Evolutionary conservation across 2,113 vertebrate genomes (phyloP).

Genomic region (Tupaia chinensis): DNA sequence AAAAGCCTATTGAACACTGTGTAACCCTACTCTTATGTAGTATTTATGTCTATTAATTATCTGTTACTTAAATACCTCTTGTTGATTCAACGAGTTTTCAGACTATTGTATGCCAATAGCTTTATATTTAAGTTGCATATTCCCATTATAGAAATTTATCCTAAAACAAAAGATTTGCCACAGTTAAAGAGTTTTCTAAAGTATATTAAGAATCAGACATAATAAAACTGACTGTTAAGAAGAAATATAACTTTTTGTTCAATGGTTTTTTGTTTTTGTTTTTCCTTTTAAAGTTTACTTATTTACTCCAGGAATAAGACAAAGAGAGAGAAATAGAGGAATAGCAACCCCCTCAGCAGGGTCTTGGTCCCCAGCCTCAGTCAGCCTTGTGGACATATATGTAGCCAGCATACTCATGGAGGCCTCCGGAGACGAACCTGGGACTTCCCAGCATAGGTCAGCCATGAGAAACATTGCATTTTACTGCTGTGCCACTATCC

Average conservation of each 20-base stretch:
- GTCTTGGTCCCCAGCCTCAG: too few species aligned
- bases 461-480: too few species aligned
- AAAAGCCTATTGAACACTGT: not conserved
- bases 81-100: not conserved
- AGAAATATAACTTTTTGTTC: conserved; percentile 28
- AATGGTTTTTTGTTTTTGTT: not conserved
- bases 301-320: too few species aligned
- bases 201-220: not conserved
- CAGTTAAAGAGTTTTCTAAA: not conserved
- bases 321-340: too few species aligned
- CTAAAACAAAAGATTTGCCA: not conserved
- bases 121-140: conserved; percentile 41
- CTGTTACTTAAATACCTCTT: not conserved
- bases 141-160: not conserved
- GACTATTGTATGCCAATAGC: not conserved
- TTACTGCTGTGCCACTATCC: too few species aligned
- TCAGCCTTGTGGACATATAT: too few species aligned
- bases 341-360: too few species aligned
- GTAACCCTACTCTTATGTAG: not conserved
- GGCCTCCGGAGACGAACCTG: too few species aligned
- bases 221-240: not conserved
- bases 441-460: too few species aligned
- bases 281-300: too few species aligned
- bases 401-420: too few species aligned
- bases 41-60: not conserved